Evolutionary conservation across 2,797 vertebrate species (phyloP).

Genomic region (Amblyraja radiata): DNA sequence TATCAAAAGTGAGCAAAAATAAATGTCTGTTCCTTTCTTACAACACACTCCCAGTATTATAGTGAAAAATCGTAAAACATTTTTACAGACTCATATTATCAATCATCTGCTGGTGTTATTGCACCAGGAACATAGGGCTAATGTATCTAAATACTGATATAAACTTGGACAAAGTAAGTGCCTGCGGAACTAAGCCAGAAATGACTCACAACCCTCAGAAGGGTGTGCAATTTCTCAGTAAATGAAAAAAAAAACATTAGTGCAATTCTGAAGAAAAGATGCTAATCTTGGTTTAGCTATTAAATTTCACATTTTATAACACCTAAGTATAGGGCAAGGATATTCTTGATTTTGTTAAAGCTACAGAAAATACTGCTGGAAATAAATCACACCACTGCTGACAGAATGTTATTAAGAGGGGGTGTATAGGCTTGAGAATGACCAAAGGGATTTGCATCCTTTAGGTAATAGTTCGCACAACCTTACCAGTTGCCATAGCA

Average conservation of each 20-base stretch:
- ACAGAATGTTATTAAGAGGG: conserved; percentile 12
- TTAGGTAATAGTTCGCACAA: conserved; percentile 16
- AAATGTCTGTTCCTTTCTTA: not conserved
- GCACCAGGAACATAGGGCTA: not conserved
- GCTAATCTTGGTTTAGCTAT: not conserved
- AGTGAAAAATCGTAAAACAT: not conserved
- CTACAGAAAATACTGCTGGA: not conserved
- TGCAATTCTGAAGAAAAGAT: too few relatives aligned
- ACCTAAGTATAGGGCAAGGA: not conserved
- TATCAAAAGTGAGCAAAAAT: too few relatives aligned
- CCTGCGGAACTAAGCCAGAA: not conserved
- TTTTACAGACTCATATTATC: not conserved
- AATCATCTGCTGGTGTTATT: not conserved
- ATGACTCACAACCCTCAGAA: not conserved
- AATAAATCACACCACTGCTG: conserved; percentile 23
- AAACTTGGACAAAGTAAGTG: not conserved
- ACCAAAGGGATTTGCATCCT: conserved; percentile 4
- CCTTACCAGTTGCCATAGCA: conserved; percentile 10
- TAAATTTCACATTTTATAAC: not conserved
- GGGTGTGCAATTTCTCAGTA: not conserved
- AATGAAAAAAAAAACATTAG: not conserved
- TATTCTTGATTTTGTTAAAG: not conserved
- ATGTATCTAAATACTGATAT: not conserved
- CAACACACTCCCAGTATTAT: not conserved
- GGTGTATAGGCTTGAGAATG: not conserved